These are phyloP conservation scores for Lymantria dispar DNA, from an alignment of 2,888 invertebrate genomes.

Conservation along the genomic window DNA sequence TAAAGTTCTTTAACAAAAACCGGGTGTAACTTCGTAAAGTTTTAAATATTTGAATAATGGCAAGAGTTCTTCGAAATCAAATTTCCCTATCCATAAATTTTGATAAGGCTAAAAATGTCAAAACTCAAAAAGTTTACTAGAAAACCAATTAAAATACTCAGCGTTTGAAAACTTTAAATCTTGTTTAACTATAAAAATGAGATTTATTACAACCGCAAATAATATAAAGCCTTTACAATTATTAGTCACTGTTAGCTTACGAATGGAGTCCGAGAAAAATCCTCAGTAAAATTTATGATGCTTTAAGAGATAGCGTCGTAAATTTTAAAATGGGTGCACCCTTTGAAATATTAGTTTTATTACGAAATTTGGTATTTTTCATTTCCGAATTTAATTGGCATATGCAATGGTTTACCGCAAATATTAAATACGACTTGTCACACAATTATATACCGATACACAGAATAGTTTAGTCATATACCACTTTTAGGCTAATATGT, in stretches of 20 bases:
- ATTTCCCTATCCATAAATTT: conserved; percentile 37
- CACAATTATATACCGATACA: neutral
- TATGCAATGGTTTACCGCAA: conserved; percentile 29
- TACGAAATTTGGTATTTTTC: conserved; percentile 29
- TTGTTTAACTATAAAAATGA: conserved; percentile 33
- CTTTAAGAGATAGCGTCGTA: conserved; percentile 29
- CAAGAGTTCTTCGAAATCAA: conserved; percentile 23
- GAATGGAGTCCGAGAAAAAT: conserved; percentile 25
- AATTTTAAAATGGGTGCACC: conserved; percentile 32
- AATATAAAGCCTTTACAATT: conserved; percentile 31
- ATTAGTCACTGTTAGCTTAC: conserved; percentile 37
- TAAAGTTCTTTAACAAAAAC: neutral
- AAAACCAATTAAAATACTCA: conserved; percentile 42
- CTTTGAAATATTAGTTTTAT: conserved; percentile 36
- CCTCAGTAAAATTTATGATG: conserved; percentile 35
- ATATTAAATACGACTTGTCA: conserved; percentile 4
- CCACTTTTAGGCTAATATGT: too few relatives aligned
- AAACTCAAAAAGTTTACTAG: conserved; percentile 33
- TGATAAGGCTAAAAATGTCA: conserved; percentile 31
- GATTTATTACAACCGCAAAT: conserved; percentile 49
- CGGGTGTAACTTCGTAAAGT: neutral
- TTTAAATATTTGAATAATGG: conserved; percentile 8
- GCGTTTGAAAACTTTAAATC: conserved; percentile 17
- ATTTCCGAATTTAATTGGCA: conserved; percentile 41
- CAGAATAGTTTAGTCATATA: too few relatives aligned